Percentiles rank a stretch among this genome's conserved stretches.
Conservation (phyloP, 1,140 invertebrate species). For the Parapsyche elsis region DNA sequence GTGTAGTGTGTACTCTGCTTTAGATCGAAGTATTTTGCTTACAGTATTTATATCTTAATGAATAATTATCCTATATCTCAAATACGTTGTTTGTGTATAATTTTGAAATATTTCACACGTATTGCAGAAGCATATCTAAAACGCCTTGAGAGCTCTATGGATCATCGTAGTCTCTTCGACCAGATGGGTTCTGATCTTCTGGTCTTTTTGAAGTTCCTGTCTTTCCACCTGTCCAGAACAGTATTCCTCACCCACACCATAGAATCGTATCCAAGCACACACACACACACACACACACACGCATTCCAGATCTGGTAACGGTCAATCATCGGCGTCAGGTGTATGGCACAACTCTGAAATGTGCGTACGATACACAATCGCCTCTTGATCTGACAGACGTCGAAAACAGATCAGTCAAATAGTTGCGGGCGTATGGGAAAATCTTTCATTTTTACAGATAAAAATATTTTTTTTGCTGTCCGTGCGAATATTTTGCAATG, state of each 20-base stretch:
- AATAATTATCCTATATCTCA: too few relatives aligned
- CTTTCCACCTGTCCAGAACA: neutral
- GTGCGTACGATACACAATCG: conserved; percentile 36
- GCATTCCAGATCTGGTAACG: neutral
- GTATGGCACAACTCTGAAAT: conserved; percentile 28
- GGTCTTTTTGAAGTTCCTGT: neutral
- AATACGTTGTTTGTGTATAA: too few relatives aligned
- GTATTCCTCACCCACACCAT: neutral
- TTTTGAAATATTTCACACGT: too few relatives aligned
- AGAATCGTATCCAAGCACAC: too few relatives aligned
- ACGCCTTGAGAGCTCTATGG: neutral
- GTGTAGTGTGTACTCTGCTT: too few relatives aligned
- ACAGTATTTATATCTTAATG: too few relatives aligned
- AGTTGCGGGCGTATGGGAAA: neutral
- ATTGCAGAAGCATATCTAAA: too few relatives aligned
- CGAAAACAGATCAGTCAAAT: conserved; percentile 41
- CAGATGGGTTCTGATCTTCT: neutral
- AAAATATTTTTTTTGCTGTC: too few relatives aligned
- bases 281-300: neutral
- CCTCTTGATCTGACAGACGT: conserved; percentile 42
- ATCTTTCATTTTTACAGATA: neutral
- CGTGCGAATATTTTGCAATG: too few relatives aligned
- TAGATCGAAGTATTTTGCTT: too few relatives aligned
- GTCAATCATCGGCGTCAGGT: conserved; percentile 29
- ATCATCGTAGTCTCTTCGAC: neutral